Base-by-base conservation (phyloP, 2,797 vertebrate genomes). In the Serranus cabrilla region DNA sequence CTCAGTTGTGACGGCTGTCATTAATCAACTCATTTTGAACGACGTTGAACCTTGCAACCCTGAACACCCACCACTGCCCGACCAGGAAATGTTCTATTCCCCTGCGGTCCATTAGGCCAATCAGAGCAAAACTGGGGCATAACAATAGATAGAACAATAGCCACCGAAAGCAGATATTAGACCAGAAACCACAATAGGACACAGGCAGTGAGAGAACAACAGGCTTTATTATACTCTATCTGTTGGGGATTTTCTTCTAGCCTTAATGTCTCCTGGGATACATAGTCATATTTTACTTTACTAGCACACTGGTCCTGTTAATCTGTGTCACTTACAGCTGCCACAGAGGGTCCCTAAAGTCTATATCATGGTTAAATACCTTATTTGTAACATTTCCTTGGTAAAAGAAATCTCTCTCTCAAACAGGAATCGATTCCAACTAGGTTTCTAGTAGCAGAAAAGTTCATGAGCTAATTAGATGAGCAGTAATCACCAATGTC, bases 1-100 rank as follows among this genome's bases (percentile, higher is more conserved):
- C 93, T 89, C 82, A 57, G 66, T 76, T 52, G 70, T 88, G 88
- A 90, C 86, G 84, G 89, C 86, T 18, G 69, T 85, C 93, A 93
- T 96, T 92, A 95, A 95, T 95, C 94, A 95, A 89, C 69, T 81
- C 62, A 74, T 94, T 95, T 80, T 84, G 62, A 74, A 84, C 63
- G 51, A 80, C 39, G 85, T 81, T 91, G 90, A 93, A 93, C 92
- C 89, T 89, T 85, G 87, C 83, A 87, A 92, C 92, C 84, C 78
- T 61, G 62, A 68, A 89, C 91, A 82, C 90, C 94, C 90, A 91
- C 74, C 67, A 16, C 78, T 83, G 85, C 72, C 71, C 56, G 52
- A 82, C 75, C 71, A 94, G 95, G 94, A 95, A 94, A 92, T 91
- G 74, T 94, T 93, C 76, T 84, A 88, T 93, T 91, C 87, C 92